These are phyloP conservation scores for Teleopsis dalmanni DNA, from an alignment of 1,140 invertebrate genomes.

Conservation along the genomic window DNA sequence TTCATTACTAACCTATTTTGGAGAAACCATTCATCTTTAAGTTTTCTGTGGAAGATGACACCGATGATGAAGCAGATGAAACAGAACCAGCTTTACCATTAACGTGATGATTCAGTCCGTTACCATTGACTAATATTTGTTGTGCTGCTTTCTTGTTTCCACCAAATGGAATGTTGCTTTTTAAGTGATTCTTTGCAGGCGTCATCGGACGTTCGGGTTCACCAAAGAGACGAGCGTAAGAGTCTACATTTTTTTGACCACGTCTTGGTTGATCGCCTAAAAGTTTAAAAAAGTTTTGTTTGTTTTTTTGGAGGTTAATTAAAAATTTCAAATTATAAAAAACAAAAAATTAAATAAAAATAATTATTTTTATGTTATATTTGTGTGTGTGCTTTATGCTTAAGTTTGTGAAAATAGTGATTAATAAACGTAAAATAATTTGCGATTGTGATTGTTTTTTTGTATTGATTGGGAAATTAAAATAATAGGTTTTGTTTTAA, in stretches of 20 bases:
- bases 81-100: constrained; percentile 36
- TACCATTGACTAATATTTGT: constrained; percentile 26
- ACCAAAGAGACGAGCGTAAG: constrained; percentile 40
- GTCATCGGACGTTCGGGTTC: constrained; percentile 35
- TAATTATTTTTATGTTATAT: not conserved
- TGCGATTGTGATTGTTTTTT: no score
- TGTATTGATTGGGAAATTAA: no score
- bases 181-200: constrained; percentile 42
- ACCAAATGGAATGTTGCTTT: constrained; percentile 43
- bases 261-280: constrained; percentile 39
- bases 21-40: constrained; percentile 35
- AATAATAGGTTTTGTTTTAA: no score
- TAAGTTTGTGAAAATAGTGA: no score
- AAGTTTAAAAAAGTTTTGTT: not conserved
- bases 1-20: constrained; percentile 27
- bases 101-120: constrained; percentile 28
- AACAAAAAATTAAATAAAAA: not conserved
- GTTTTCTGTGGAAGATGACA: constrained; percentile 41
- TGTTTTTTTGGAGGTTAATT: constrained; percentile 3
- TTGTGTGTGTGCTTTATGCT: no score
- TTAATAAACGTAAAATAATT: no score
- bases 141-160: constrained; percentile 27
- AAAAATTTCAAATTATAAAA: not conserved
- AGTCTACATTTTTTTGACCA: constrained; percentile 30
- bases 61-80: constrained; percentile 36